These are phyloP conservation scores for Zaprionus lineosus DNA, from an alignment of 2,888 invertebrate species.

Conservation along the genomic window DNA sequence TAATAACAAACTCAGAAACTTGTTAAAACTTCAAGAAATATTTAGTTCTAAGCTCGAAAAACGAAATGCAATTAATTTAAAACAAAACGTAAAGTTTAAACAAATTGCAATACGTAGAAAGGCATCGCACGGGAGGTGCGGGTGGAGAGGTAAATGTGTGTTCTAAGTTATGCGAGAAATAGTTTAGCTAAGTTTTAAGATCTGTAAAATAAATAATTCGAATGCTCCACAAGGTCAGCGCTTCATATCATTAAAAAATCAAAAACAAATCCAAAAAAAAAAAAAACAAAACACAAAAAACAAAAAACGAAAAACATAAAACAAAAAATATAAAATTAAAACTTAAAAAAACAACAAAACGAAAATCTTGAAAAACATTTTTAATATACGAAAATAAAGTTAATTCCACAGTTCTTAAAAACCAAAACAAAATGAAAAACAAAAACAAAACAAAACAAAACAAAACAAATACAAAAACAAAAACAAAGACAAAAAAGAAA, in stretches of 20 bases:
- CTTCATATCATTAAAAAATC: constrained; percentile 57
- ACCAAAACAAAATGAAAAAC: constrained; percentile 9
- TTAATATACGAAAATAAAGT: constrained; percentile 1
- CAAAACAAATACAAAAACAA: constrained; percentile 27
- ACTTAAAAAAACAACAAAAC: constrained; percentile 29
- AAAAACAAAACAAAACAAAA: constrained; percentile 20
- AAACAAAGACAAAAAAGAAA: constrained; percentile 33
- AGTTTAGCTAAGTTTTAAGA: background rate
- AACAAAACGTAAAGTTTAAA: constrained; percentile 9
- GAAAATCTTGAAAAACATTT: background rate
- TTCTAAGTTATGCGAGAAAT: no score
- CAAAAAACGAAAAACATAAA: constrained; percentile 15
- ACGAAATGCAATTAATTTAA: no score
- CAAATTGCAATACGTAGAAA: constrained; percentile 58
- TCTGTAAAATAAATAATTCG: constrained; percentile 17
- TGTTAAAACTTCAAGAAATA: constrained; percentile 44
- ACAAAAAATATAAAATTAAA: constrained; percentile 38
- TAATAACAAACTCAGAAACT: constrained; percentile 20
- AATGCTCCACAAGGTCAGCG: constrained; percentile 35
- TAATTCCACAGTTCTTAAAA: constrained; percentile 35
- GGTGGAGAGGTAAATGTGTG: background rate
- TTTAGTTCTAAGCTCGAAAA: constrained; percentile 23
- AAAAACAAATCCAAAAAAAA: constrained; percentile 11
- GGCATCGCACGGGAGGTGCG: constrained; percentile 6
- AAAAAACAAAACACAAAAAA: constrained; percentile 34